Percentiles rank a stretch among this genome's conserved stretches.
These are phyloP conservation scores for Pammene fasciana DNA, from an alignment of 2,888 invertebrate genomes.

Conservation along the genomic window DNA sequence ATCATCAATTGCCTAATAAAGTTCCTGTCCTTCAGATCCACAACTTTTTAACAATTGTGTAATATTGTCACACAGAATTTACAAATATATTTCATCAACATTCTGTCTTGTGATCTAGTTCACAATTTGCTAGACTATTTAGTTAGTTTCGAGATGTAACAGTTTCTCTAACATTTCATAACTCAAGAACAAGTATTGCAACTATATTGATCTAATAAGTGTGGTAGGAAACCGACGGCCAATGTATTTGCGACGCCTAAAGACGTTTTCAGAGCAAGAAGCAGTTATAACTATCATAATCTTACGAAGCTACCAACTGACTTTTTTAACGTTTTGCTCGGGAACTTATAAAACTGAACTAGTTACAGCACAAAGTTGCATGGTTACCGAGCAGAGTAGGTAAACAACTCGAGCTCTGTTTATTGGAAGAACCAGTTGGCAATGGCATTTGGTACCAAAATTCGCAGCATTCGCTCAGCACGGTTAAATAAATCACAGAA, in stretches of 20 bases:
- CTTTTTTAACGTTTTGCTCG: slow-evolving; percentile 13
- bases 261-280: slow-evolving; percentile 19
- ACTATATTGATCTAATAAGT: slow-evolving; percentile 21
- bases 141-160: neutral
- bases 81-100: neutral
- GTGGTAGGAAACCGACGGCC: neutral
- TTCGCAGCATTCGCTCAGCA: slow-evolving; percentile 23
- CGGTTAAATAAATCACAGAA: slow-evolving; percentile 44
- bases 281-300: slow-evolving; percentile 7
- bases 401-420: slow-evolving; percentile 29
- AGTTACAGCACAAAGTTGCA: slow-evolving; percentile 15
- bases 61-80: neutral
- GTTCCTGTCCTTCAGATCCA: neutral
- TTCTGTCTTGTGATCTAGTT: neutral
- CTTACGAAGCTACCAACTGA: slow-evolving; percentile 6
- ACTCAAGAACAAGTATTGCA: slow-evolving; percentile 4
- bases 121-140: neutral
- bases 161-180: slow-evolving; percentile 19
- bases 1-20: neutral
- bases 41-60: neutral
- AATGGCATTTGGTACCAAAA: slow-evolving; percentile 26
- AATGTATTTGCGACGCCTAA: neutral
- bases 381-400: slow-evolving; percentile 24
- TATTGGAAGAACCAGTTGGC: slow-evolving; percentile 43
- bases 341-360: slow-evolving; percentile 6